Evolutionary conservation across 2,888 invertebrate species (phyloP).

Genomic region (Cheilosia vernalis): DNA sequence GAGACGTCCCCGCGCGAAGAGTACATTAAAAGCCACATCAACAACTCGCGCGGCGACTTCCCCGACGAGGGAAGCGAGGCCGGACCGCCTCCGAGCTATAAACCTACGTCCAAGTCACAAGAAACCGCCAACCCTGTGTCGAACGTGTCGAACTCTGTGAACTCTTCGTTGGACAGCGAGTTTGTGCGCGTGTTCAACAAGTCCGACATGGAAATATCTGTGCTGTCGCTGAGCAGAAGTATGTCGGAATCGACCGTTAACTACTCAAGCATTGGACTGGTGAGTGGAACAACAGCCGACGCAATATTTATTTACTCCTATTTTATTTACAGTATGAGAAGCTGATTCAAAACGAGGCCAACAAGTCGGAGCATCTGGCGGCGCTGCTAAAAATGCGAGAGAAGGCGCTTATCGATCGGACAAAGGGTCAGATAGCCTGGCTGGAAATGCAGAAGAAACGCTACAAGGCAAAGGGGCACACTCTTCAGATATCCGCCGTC

Average conservation of each 20-base stretch:
- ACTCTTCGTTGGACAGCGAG: slow-evolving; percentile 76
- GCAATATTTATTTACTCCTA: background rate
- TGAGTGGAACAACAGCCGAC: slow-evolving; percentile 68
- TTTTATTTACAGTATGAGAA: slow-evolving; percentile 84
- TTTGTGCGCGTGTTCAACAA: slow-evolving; percentile 78
- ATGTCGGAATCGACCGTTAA: slow-evolving; percentile 78
- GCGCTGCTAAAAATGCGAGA: slow-evolving; percentile 87
- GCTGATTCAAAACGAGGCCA: slow-evolving; percentile 88
- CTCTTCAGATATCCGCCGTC: slow-evolving; percentile 85
- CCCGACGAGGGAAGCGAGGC: slow-evolving; percentile 29
- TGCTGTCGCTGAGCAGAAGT: slow-evolving; percentile 75
- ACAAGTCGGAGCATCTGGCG: slow-evolving; percentile 87
- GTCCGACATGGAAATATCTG: slow-evolving; percentile 77
- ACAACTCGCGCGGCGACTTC: slow-evolving; percentile 77
- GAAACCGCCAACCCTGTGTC: background rate
- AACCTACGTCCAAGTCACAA: slow-evolving; percentile 30
- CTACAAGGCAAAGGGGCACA: slow-evolving; percentile 85
- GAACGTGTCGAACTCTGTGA: slow-evolving; percentile 28
- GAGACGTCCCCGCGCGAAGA: slow-evolving; percentile 36
- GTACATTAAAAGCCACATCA: slow-evolving; percentile 77
- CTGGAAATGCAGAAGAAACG: slow-evolving; percentile 87
- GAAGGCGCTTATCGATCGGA: slow-evolving; percentile 87
- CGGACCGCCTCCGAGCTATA: slow-evolving; percentile 72
- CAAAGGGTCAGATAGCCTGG: slow-evolving; percentile 87
- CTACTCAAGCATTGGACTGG: slow-evolving; percentile 80